Percentiles rank a stretch among this genome's conserved stretches.
phyloP scores from a whole-genome alignment of 2,113 vertebrate species.

The Triplophysa dalaica region DNA sequence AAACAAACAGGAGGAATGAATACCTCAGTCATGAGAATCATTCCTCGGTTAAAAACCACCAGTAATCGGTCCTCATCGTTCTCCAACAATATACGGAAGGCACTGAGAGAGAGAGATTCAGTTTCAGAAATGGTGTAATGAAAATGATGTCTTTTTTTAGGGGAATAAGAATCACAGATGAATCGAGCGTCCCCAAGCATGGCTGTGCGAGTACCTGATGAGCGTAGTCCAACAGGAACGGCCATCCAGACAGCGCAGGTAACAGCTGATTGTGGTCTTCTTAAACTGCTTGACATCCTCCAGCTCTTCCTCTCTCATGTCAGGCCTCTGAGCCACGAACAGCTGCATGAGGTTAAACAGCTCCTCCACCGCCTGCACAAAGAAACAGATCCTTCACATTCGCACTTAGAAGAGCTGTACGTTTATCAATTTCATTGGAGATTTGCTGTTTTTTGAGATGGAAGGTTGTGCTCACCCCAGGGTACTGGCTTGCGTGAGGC shows the following conservation, averaged over 20 bases:
- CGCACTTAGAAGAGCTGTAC: too few species aligned
- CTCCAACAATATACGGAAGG: slow-evolving; percentile 98
- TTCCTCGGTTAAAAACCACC: slow-evolving; percentile 96
- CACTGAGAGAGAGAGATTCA: slow-evolving; percentile 72
- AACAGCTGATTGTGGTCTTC: slow-evolving; percentile 99
- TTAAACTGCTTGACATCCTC: slow-evolving; percentile 98
- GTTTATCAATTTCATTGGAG: too few species aligned
- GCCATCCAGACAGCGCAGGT: slow-evolving; percentile 96
- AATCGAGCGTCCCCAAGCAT: too few species aligned
- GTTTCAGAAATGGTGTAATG: not conserved
- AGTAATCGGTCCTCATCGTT: slow-evolving; percentile 97
- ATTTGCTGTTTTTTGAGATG: not conserved
- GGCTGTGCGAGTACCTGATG: slow-evolving; percentile 83
- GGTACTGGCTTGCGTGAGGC: slow-evolving; percentile 98
- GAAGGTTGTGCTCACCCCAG: slow-evolving; percentile 79
- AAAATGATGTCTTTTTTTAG: too few species aligned
- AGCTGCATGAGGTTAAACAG: slow-evolving; percentile 98
- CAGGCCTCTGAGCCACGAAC: slow-evolving; percentile 93
- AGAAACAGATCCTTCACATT: not conserved
- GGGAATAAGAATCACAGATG: too few species aligned
- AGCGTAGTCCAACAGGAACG: slow-evolving; percentile 99
- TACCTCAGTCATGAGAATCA: slow-evolving; percentile 98
- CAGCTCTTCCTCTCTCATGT: slow-evolving; percentile 95
- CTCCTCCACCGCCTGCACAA: slow-evolving; percentile 91
- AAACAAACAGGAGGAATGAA: slow-evolving; percentile 17